Evolutionary conservation across 2,113 vertebrate genomes (phyloP), one percentile per base, ranked within the genome.

Genomic region (Leptodactylus fuscus): DNA sequence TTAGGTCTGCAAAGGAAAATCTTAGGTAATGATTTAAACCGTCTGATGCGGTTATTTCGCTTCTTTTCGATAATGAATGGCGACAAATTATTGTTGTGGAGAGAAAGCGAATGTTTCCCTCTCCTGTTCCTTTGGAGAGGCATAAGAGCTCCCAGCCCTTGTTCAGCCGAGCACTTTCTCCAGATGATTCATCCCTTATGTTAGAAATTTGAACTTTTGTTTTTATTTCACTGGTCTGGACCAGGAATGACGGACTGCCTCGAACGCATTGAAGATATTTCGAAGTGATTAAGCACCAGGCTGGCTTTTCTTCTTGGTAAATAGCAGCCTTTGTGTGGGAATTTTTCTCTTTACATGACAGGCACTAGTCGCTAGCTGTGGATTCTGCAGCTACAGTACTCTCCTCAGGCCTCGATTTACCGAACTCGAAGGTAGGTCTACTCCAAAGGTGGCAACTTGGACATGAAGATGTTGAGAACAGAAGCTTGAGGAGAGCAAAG

Each of bases 151-250:
- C 53, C 77, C 53, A 80, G 55, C 55, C 78, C 77, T 46, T 62
- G 78, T 62, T 36, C 20, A 80, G 36, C 38, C 3, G 5, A 38
- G 76, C 13, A 79, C 22, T 80, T 80, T 65, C 60, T 46, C 60
- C 13, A 80, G n/a, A 80, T 80, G 78, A 80, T 80, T 65, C 78
- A 80, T 80, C 78, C 78, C 78, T 80, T 62, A 80, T 80, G 78
- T 80, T 44, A 80, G 78, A 80, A 80, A 80, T 80, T 44, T 65
- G 78, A 80, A 80, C 78, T 80, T 80, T 62, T 80, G 78, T 80
- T 80, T 62, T 80, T 44, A 80, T 80, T 80, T 62, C 55, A 62
- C 78, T 80, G 55, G 36, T 80, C 78, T 80, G 78, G 78, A 62
- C 55, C 55, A 80, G 36, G 55, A 62, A 65, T 80, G 78, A 80